Evolutionary conservation across 1,140 invertebrate species (phyloP), one percentile per base, ranked within the genome.

Genomic region (Phymastichus coffea): DNA sequence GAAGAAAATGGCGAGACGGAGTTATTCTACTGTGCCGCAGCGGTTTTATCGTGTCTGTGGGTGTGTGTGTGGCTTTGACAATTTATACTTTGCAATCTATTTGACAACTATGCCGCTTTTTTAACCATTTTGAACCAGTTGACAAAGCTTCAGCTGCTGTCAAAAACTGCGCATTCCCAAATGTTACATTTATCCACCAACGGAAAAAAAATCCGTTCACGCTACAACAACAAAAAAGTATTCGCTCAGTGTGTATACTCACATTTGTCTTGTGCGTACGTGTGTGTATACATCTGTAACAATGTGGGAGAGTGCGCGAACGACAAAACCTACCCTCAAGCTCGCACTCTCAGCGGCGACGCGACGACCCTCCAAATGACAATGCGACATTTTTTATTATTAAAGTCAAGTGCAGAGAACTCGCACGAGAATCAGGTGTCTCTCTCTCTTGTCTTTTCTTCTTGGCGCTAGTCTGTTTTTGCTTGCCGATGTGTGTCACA

Each of bases 371-470:
- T 71, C 61, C 40, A 66, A 71, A 64, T 67, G 70, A 75, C 75
- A 77, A 75, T 74, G 66, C 66, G 68, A 72, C 70, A 66, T 74
- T 75, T 75, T 75, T 75, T 68, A 74, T 76, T 74, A 76, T 74
- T 74, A 74, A 74, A 71, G 63, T 63, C 64, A 63, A 71, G 64
- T 64, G 63, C 55, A 8, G 28, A 28, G 64, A 56, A 44, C 54
- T 55, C 60, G 63, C 67, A 28, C 46, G 55, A 41, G 63, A 68
- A 70, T 70, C 71, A 70, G 67, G 63, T 71, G 64, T 44, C 57
- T 56, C 23, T 57, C 37, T 15, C 1, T 30, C n/a, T 47, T 30
- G 23, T 59, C 43, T 26, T 55, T 48, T 55, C 57, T 65, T 66
- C 55, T 66, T 62, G 61, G 60, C 58, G 61, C 58, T n/a, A n/a